These are phyloP conservation scores for Stigmatopora nigra DNA, from an alignment of 2,113 vertebrate genomes.

Conservation along the genomic window DNA sequence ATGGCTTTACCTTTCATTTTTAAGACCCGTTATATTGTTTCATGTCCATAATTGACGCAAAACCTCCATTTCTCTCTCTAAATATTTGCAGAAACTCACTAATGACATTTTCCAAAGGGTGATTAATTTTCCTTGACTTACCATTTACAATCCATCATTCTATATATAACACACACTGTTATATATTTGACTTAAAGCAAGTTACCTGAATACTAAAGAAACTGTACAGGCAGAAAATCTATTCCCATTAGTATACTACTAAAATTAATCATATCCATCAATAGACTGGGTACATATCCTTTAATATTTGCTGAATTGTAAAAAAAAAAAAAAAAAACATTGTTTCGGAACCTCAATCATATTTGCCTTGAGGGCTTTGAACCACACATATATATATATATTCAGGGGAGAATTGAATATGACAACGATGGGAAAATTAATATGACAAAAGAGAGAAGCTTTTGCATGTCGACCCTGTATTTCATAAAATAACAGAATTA, in stretches of 20 bases:
- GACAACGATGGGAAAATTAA: conserved; percentile 30
- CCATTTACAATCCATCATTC: neutral
- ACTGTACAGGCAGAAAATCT: neutral
- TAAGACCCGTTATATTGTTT: neutral
- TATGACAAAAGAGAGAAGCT: conserved; percentile 22
- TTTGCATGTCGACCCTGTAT: conserved; percentile 39
- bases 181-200: neutral
- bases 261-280: conserved; percentile 25
- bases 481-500: conserved; percentile 14
- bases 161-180: neutral
- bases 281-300: conserved; percentile 9
- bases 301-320: conserved; percentile 14
- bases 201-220: conserved; percentile 7
- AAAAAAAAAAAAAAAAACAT: conserved; percentile 14
- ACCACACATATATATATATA: conserved; percentile 33
- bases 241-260: conserved; percentile 23
- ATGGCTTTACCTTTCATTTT: too few species aligned
- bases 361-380: conserved; percentile 28
- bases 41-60: neutral
- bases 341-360: conserved; percentile 36
- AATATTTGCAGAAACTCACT: neutral
- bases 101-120: neutral
- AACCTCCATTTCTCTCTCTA: neutral
- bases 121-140: neutral
- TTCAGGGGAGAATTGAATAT: conserved; percentile 30